phyloP scores from a whole-genome alignment of 2,113 vertebrate genomes.

The Lycocorax pyrrhopterus region DNA sequence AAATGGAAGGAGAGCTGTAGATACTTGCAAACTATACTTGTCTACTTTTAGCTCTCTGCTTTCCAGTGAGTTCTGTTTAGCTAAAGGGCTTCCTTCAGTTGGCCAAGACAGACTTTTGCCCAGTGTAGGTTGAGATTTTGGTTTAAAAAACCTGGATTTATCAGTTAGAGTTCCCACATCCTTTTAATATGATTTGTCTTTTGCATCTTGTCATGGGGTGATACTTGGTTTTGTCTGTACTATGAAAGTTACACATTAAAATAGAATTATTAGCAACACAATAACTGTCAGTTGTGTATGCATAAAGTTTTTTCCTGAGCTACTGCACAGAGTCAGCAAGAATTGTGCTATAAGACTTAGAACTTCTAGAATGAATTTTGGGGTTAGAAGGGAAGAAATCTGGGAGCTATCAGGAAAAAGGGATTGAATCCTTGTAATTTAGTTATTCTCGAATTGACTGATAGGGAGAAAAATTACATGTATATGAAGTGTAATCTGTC shows the following conservation, averaged over 20 bases:
- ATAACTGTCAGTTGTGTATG: not conserved
- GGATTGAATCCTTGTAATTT: not conserved
- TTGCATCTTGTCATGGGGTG: not conserved
- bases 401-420: not conserved
- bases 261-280: not conserved
- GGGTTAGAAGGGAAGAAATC: not conserved
- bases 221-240: not conserved
- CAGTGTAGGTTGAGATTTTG: not conserved
- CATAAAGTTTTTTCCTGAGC: not conserved
- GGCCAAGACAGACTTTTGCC: not conserved
- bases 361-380: not conserved
- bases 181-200: not conserved
- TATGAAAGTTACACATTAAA: not conserved
- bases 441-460: not conserved
- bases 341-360: not conserved
- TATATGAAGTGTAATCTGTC: not conserved
- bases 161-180: not conserved
- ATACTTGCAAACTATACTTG: not conserved
- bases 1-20: not conserved
- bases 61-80: not conserved
- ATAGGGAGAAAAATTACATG: not conserved
- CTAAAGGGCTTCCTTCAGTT: not conserved
- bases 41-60: not conserved
- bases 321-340: not conserved
- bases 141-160: not conserved